A percentile compares a stretch with the other conserved stretches of the same genome.
These are phyloP conservation scores for Phrynosoma blainvillii DNA, from an alignment of 2,113 vertebrate genomes.

Conservation along the genomic window DNA sequence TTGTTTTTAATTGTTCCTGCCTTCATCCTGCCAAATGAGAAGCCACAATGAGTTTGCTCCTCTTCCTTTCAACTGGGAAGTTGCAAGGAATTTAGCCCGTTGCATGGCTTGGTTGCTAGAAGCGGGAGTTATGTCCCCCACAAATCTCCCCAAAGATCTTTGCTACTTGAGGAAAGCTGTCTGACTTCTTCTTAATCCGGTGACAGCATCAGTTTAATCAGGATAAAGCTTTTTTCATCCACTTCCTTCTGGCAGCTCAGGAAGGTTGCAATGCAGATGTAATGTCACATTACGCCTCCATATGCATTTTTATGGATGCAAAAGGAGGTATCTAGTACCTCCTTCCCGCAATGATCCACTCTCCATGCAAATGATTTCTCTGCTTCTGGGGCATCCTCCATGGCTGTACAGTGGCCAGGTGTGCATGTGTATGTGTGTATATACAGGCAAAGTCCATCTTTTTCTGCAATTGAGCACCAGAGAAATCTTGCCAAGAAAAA, in stretches of 20 bases:
- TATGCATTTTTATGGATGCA: no score
- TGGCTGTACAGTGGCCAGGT: no score
- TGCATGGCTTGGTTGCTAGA: fast-evolving
- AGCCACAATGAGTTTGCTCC: slow-evolving; percentile 29
- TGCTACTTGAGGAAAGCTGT: slow-evolving; percentile 25
- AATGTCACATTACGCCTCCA: no score
- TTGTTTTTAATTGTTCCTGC: slow-evolving; percentile 6
- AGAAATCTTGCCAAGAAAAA: no score
- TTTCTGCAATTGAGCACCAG: no score
- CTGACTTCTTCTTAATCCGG: slow-evolving; percentile 26
- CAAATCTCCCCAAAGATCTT: slow-evolving; percentile 28
- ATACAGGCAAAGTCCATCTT: no score
- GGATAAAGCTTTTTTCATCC: background rate
- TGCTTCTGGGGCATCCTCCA: no score
- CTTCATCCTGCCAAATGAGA: slow-evolving; percentile 27
- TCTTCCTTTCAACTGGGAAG: slow-evolving; percentile 21
- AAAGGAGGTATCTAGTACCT: no score
- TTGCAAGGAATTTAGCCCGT: background rate
- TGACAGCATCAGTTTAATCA: background rate
- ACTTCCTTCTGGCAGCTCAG: slow-evolving; percentile 13
- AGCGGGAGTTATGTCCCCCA: slow-evolving; percentile 4
- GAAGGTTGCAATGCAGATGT: no score
- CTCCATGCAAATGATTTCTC: no score
- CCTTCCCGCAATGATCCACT: no score
- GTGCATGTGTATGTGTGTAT: no score